Percentiles rank a stretch among this genome's conserved stretches.
Evolutionary conservation across 2,888 invertebrate species (phyloP).

Genomic region (Dromius quadrimaculatus): DNA sequence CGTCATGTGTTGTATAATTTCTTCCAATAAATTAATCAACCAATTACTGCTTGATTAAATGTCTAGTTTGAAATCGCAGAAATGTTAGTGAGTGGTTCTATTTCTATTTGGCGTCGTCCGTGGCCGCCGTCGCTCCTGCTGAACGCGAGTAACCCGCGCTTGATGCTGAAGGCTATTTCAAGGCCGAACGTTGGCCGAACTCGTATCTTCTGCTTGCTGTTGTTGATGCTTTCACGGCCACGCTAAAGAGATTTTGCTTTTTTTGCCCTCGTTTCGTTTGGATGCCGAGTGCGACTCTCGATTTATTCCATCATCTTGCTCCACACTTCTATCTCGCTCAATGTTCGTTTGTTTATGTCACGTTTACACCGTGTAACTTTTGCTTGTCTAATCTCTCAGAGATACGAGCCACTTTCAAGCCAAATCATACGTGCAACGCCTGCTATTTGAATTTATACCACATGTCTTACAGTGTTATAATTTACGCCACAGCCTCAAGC

Average conservation of each 20-base stretch:
- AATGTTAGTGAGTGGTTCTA: too few relatives aligned
- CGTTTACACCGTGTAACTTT: conserved; percentile 22
- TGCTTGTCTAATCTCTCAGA: conserved; percentile 13
- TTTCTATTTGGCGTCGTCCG: conserved; percentile 1
- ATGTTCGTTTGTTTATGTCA: conserved; percentile 33
- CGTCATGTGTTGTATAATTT: too few relatives aligned
- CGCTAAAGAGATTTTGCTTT: conserved; percentile 36
- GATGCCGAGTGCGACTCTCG: not conserved
- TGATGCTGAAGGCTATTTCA: conserved; percentile 69
- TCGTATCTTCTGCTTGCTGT: conserved; percentile 57
- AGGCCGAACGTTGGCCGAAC: conserved; percentile 68
- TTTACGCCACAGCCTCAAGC: conserved; percentile 9
- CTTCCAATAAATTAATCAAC: too few relatives aligned
- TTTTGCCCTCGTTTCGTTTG: conserved; percentile 30
- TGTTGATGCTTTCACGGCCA: conserved; percentile 43
- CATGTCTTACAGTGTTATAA: not conserved
- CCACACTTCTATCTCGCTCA: conserved; percentile 7
- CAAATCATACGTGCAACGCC: not conserved
- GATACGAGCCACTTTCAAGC: not conserved
- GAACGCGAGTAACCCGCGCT: conserved; percentile 63
- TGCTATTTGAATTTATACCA: not conserved
- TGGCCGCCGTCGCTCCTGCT: conserved; percentile 57
- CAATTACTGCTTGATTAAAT: too few relatives aligned
- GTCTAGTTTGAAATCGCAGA: too few relatives aligned
- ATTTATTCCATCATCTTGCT: conserved; percentile 32